Evolutionary conservation across 2,888 invertebrate species (phyloP).

Genomic region (Melitaea athalia): DNA sequence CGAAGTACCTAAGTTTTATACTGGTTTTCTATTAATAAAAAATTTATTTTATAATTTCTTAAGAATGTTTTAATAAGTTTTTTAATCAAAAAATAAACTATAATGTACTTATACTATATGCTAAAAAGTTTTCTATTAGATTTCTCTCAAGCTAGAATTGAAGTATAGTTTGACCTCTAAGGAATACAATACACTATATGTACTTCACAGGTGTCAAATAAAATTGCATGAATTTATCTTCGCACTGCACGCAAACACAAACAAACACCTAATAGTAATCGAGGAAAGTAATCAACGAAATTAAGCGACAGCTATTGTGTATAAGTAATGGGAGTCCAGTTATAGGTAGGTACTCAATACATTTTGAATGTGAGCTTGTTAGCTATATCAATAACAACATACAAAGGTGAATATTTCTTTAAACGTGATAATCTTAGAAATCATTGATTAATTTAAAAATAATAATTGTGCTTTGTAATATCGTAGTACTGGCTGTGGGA

Average conservation of each 20-base stretch:
- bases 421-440: no score
- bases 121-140: neutral
- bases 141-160: constrained; percentile 4
- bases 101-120: no score
- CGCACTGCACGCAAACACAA: constrained; percentile 2
- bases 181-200: constrained; percentile 7
- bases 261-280: neutral
- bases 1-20: no score
- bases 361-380: neutral
- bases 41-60: no score
- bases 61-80: no score
- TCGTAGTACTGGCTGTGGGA: no score
- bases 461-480: no score
- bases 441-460: no score
- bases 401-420: no score
- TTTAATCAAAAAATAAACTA: no score
- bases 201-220: constrained; percentile 12
- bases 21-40: no score
- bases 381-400: no score
- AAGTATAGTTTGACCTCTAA: constrained; percentile 5
- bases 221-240: constrained; percentile 13
- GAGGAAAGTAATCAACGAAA: constrained; percentile 5
- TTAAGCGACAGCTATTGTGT: neutral
- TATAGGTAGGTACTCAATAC: neutral
- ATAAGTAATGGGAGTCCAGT: neutral